Base-by-base conservation (phyloP, 1,140 invertebrate genomes). In the Drosophila quadrilineata region DNA sequence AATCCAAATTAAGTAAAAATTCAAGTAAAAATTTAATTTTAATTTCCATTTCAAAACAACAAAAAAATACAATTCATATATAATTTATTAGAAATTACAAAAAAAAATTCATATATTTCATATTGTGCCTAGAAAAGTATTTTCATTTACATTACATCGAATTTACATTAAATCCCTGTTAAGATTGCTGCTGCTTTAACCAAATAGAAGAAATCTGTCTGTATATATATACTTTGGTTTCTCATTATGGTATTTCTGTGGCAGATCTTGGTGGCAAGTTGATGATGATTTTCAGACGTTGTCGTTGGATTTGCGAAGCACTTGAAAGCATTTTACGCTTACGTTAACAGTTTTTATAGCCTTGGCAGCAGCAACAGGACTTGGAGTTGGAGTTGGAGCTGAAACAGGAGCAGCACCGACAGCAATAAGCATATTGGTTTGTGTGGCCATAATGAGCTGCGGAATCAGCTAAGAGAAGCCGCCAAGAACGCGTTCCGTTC, bases 321-420 rank as follows among this genome's bases (percentile, higher is more conserved):
- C 77, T 84, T 84, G 79, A 84, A 84, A 84, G 77, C 77, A 84
- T 85, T 84, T 84, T 74, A 84, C 77, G 77, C 77, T 84, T 84
- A 77, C 77, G 77, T 77, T 85, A 77, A 84, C 79, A 85, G 79
- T 84, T 84, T 84, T 84, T 84, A 84, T 84, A 56, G 79, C 77
- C 73, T 52, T 40, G 54, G 35, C 40, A 49, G 56, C 35, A 58
- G 35, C 31, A 46, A 52, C 43, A 48, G 54, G n/a, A n/a, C n/a
- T n/a, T n/a, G n/a, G n/a, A n/a, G n/a, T n/a, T n/a, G n/a, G n/a
- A n/a, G n/a, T n/a, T n/a, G n/a, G n/a, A n/a, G n/a, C n/a, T n/a
- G n/a, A n/a, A n/a, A n/a, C n/a, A n/a, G 35, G 33, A 49, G 56
- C 35, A 58, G 35, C 31, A 46, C 52, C 43, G 41, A 49, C 76